These are phyloP conservation scores for Pyrgus malvae DNA, from an alignment of 2,888 invertebrate species.

Conservation along the genomic window DNA sequence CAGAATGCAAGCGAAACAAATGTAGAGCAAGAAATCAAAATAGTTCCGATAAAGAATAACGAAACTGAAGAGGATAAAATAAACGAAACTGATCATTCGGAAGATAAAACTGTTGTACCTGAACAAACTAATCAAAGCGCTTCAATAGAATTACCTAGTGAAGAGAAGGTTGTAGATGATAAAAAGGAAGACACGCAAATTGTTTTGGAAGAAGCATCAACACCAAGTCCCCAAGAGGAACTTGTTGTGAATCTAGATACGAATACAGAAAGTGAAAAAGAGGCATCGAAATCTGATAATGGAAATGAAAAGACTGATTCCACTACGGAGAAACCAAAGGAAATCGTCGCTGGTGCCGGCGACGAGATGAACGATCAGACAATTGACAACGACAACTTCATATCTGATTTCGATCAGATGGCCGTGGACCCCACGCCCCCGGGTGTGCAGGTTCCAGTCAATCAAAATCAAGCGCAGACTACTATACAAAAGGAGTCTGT, in stretches of 20 bases:
- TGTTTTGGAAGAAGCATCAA: conserved; percentile 48
- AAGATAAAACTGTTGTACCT: conserved; percentile 48
- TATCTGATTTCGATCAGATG: conserved; percentile 79
- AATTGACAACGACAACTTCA: conserved; percentile 73
- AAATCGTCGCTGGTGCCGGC: conserved; percentile 39
- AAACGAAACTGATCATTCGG: conserved; percentile 54
- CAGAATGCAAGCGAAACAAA: conserved; percentile 57
- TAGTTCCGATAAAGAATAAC: conserved; percentile 58
- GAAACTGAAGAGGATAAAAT: conserved; percentile 57
- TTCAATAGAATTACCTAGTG: conserved; percentile 54
- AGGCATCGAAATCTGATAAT: conserved; percentile 49
- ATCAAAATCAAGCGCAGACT: conserved; percentile 59
- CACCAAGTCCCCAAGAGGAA: conserved; percentile 47
- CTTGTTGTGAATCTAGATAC: conserved; percentile 47
- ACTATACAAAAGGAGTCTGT: conserved; percentile 93
- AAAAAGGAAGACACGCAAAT: conserved; percentile 46
- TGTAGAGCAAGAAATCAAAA: conserved; percentile 60
- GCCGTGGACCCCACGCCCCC: conserved; percentile 69
- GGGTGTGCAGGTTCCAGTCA: conserved; percentile 49
- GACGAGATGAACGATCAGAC: conserved; percentile 64
- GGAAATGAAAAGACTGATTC: conserved; percentile 57
- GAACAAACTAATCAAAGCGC: conserved; percentile 50
- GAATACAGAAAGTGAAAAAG: conserved; percentile 45
- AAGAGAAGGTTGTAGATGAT: conserved; percentile 52
- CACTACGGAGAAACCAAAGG: conserved; percentile 58